These are phyloP conservation scores for Atopsyche davidsoni DNA, from an alignment of 1,140 invertebrate genomes.

Conservation along the genomic window DNA sequence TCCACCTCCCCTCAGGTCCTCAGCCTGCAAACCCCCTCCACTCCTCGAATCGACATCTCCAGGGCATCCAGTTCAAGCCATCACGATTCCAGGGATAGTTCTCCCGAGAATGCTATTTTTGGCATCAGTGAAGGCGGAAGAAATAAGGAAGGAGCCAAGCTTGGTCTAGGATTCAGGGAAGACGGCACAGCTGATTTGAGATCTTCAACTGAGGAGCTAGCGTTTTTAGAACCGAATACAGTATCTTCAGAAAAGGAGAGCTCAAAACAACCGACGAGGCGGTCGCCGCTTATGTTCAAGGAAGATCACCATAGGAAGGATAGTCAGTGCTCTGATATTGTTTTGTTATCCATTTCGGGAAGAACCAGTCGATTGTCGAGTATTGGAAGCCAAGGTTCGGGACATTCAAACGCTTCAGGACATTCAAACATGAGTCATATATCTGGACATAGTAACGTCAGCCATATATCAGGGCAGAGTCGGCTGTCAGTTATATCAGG, in stretches of 20 bases:
- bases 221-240: slow-evolving; percentile 64
- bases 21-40: slow-evolving; percentile 59
- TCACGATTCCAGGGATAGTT: slow-evolving; percentile 75
- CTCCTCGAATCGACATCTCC: slow-evolving; percentile 81
- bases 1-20: slow-evolving; percentile 32
- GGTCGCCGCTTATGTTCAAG: slow-evolving; percentile 46
- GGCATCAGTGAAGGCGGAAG: slow-evolving; percentile 34
- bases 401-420: slow-evolving; percentile 48
- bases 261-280: slow-evolving; percentile 36
- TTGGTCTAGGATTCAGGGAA: slow-evolving; percentile 60
- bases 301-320: slow-evolving; percentile 66
- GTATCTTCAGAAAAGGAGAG: slow-evolving; percentile 45
- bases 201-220: slow-evolving; percentile 79
- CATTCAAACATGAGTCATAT: slow-evolving; percentile 45
- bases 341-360: slow-evolving; percentile 72
- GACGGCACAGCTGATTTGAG: slow-evolving; percentile 74
- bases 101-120: slow-evolving; percentile 68
- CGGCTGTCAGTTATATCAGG: slow-evolving; percentile 66
- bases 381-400: slow-evolving; percentile 62
- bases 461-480: slow-evolving; percentile 52
- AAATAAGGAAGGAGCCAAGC: slow-evolving; percentile 33
- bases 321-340: slow-evolving; percentile 69
- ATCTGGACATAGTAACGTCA: slow-evolving; percentile 40
- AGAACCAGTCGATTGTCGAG: slow-evolving; percentile 75
- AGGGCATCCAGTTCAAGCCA: slow-evolving; percentile 79